Conservation (phyloP, 2,797 vertebrate genomes). For the Denticeps clupeoides region DNA sequence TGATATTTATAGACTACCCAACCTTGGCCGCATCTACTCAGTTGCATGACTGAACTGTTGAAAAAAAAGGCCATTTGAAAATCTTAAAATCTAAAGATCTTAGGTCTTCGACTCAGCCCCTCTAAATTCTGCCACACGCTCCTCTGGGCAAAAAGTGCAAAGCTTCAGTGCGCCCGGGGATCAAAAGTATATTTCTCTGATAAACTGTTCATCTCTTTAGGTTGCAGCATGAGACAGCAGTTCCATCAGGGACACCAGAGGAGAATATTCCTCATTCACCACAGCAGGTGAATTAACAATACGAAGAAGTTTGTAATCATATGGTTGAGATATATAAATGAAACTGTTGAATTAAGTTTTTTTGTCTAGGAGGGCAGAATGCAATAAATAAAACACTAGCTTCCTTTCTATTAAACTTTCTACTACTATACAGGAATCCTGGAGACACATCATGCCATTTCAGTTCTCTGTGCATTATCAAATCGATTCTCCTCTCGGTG, state of each 20-base stretch:
- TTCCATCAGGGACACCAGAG: conserved; percentile 10
- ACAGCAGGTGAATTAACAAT: not conserved
- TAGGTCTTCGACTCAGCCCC: conserved; percentile 3
- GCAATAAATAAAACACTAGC: not conserved
- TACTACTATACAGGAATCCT: not conserved
- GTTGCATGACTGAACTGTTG: not conserved
- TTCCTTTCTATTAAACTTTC: no score
- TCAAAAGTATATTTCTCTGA: conserved; percentile 13
- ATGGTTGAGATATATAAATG: not conserved
- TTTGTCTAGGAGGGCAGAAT: not conserved
- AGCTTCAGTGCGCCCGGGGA: conserved; percentile 20
- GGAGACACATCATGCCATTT: not conserved
- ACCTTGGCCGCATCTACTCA: not conserved
- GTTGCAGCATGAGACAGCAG: conserved; percentile 11
- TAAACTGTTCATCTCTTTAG: conserved; percentile 9
- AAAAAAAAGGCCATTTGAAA: not conserved
- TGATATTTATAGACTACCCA: no score
- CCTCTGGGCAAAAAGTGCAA: conserved; percentile 1
- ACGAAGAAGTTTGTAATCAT: not conserved
- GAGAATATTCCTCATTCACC: not conserved
- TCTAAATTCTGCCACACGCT: conserved; percentile 2
- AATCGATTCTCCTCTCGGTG: not conserved
- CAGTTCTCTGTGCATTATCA: not conserved
- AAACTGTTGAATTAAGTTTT: not conserved
- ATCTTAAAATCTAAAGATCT: not conserved